Evolutionary conservation across 2,888 invertebrate genomes (phyloP).

Genomic region (Agapostemon virescens): DNA sequence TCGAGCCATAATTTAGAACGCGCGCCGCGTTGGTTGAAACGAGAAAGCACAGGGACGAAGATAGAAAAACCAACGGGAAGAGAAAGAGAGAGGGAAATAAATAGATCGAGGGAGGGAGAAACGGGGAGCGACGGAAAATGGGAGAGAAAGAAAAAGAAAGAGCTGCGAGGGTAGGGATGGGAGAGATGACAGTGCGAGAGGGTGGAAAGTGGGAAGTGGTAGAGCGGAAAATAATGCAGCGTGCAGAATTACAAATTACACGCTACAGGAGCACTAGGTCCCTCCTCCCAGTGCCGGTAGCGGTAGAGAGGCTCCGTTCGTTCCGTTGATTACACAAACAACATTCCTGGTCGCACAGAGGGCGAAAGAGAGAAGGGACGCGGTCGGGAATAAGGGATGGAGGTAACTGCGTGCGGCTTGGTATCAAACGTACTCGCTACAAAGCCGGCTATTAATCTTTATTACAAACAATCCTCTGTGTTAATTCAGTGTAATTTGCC

Average conservation of each 20-base stretch:
- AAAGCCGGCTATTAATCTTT: conserved; percentile 73
- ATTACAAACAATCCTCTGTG: conserved; percentile 72
- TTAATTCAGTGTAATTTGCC: conserved; percentile 72
- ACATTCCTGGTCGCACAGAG: conserved; percentile 59
- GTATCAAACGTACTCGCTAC: conserved; percentile 67
- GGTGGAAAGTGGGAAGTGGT: conserved; percentile 64
- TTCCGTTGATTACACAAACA: conserved; percentile 76
- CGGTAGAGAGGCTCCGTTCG: conserved; percentile 68
- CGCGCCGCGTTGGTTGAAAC: conserved; percentile 9
- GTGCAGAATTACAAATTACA: conserved; percentile 75
- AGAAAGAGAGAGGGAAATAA: neutral
- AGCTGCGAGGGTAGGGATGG: conserved; percentile 22
- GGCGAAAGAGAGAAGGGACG: conserved; percentile 14
- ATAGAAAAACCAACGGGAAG: no score
- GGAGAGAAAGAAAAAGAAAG: conserved; percentile 6
- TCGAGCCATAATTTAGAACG: conserved; percentile 62
- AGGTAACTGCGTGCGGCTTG: conserved; percentile 34
- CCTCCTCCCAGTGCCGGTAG: conserved; percentile 43
- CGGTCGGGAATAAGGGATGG: conserved; percentile 27
- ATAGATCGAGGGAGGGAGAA: neutral
- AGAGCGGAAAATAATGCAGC: conserved; percentile 73
- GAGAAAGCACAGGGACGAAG: neutral
- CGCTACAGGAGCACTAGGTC: conserved; percentile 66
- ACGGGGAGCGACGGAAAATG: neutral
- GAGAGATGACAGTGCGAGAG: conserved; percentile 43